Evolutionary conservation across 1,140 invertebrate genomes (phyloP), one percentile per base, ranked within the genome.

Genomic region (Acyrthosiphon pisum): DNA sequence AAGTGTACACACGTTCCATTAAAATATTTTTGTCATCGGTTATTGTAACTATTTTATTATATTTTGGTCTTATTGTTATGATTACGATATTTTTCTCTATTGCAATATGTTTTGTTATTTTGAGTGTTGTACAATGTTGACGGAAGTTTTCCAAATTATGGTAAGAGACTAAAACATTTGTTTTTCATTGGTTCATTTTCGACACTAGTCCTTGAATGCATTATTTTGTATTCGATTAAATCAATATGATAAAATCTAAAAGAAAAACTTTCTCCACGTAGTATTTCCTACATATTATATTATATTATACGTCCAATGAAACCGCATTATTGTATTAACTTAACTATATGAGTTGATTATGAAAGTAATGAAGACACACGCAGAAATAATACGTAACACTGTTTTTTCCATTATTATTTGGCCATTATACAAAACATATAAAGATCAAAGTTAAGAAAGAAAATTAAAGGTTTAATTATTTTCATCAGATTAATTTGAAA

Each of bases 1-100:
- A 93, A 86, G 46, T 84, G 48, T 41, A 53, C 35, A 93, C 91
- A 56, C 48, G 91, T 93, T 86, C 23, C 76, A 56, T 86, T 93
- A 44, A 48, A 81, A 86, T 93, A 93, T 93, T 56, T 86, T 84
- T 93, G 76, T 83, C n/a, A 83, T 37, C n/a, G 20, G 68, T 46
- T 83, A 50, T 83, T 41, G 14, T 76, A 76, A 76, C 60, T 76
- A 76, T 68, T 35, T 8, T 83, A 91, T 81, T 83, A 41, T 93
- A 93, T 44, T 81, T 46, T 86, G 26, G 35, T 6, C 6, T 48
- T 37, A 84, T 93, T 86, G 91, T 93, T 93, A 2, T 83, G 81
- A 53, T 93, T 93, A 86, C 81, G 22, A 86, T 93, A 84, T 93
- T 41, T 81, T 68, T 91, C 46, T 37, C 48, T 86, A 44, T 37